Evolutionary conservation across 2,888 invertebrate species (phyloP).

Genomic region (Tenthredo amoena): DNA sequence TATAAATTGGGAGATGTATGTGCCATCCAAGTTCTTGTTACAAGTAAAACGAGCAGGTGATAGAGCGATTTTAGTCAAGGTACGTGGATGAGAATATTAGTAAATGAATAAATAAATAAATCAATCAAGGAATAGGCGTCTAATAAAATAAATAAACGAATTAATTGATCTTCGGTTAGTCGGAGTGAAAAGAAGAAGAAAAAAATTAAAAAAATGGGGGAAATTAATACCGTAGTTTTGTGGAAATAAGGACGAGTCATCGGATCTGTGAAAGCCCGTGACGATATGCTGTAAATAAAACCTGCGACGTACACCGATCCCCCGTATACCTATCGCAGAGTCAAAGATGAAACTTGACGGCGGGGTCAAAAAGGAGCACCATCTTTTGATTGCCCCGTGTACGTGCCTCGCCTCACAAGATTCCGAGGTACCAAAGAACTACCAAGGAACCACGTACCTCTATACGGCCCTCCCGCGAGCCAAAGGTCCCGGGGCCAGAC

Average conservation of each 20-base stretch:
- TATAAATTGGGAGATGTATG: constrained; percentile 18
- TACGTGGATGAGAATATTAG: neutral
- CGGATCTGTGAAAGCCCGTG: constrained; percentile 41
- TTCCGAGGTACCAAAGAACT: neutral
- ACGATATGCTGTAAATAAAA: constrained; percentile 48
- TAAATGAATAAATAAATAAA: constrained; percentile 32
- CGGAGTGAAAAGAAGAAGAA: neutral
- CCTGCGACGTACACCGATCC: constrained; percentile 1
- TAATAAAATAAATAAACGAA: constrained; percentile 43
- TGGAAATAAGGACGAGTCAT: constrained; percentile 33
- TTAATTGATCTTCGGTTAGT: constrained; percentile 10
- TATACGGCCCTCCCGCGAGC: constrained; percentile 49
- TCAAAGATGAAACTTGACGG: constrained; percentile 48
- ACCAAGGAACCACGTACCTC: constrained; percentile 25
- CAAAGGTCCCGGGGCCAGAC: constrained; percentile 48
- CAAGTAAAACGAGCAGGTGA: constrained; percentile 25
- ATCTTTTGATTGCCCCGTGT: constrained; percentile 50
- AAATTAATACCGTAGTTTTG: neutral
- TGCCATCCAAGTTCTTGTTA: constrained; percentile 14
- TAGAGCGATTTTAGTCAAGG: constrained; percentile 9
- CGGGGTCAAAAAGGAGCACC: constrained; percentile 52
- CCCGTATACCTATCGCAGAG: neutral
- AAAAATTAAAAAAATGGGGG: neutral
- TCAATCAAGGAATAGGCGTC: constrained; percentile 1
- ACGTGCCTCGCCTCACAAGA: constrained; percentile 45